phyloP scores from a whole-genome alignment of 2,113 vertebrate genomes.

The Atherinomorus stipes region DNA sequence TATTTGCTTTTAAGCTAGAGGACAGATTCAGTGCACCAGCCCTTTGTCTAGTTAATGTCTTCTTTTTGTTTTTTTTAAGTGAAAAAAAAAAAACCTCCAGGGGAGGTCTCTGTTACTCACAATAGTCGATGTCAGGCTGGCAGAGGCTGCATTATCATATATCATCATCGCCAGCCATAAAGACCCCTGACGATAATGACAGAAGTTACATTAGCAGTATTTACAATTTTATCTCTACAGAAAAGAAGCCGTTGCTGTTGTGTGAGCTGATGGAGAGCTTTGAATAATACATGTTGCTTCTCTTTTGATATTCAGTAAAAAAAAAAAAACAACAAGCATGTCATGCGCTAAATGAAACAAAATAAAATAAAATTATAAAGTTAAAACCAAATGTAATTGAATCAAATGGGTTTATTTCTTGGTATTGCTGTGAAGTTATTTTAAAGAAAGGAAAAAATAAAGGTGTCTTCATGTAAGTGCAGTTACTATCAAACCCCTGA shows the following conservation, averaged over 20 bases:
- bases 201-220: constrained; percentile 30
- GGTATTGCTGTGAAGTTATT: not conserved
- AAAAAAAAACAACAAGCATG: not conserved
- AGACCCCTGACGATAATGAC: constrained; percentile 31
- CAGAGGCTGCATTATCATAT: constrained; percentile 38
- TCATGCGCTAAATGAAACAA: no score
- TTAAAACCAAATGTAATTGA: no score
- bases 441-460: no score
- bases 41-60: constrained; percentile 5
- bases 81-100: constrained; percentile 5
- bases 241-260: not conserved
- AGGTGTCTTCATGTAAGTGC: no score
- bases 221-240: constrained; percentile 2
- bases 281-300: constrained; percentile 15
- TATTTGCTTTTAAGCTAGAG: constrained; percentile 19
- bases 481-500: no score
- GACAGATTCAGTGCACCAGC: not conserved
- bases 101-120: constrained; percentile 45
- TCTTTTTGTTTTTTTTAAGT: constrained; percentile 30
- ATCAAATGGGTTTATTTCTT: not conserved
- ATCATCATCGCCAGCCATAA: constrained; percentile 34
- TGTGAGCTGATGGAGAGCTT: not conserved
- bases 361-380: no score
- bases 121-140: constrained; percentile 41
- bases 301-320: not conserved